Evolutionary conservation across 1,140 invertebrate genomes (phyloP).

Genomic region (Rhagoletis zephyria): DNA sequence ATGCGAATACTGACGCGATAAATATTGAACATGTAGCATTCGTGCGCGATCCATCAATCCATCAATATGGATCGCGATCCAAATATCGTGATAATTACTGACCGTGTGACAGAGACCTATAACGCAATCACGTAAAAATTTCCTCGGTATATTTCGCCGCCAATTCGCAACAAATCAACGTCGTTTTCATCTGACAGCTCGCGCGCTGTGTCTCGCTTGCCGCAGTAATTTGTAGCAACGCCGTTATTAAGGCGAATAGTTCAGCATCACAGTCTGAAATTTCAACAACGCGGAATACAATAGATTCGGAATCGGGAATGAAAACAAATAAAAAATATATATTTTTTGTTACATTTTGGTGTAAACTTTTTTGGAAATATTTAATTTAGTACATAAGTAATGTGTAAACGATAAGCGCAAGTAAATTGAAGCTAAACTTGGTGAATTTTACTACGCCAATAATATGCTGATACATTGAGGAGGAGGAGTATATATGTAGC

Average conservation of each 20-base stretch:
- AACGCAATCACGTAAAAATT: too few relatives aligned
- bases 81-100: too few relatives aligned
- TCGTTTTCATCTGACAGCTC: neutral
- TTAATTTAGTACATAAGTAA: neutral
- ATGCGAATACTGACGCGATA: too few relatives aligned
- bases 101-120: too few relatives aligned
- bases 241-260: neutral
- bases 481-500: neutral
- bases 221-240: neutral
- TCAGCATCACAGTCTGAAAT: neutral
- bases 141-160: neutral
- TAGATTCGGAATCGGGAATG: neutral
- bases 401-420: neutral
- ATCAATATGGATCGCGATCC: too few relatives aligned
- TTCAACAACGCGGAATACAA: constrained; percentile 20
- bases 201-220: neutral
- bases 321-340: constrained; percentile 46
- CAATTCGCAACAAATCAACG: neutral
- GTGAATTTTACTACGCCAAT: neutral
- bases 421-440: neutral
- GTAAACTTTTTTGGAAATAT: constrained; percentile 1
- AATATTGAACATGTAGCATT: too few relatives aligned
- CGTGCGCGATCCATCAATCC: too few relatives aligned
- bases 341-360: constrained; percentile 21
- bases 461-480: too few relatives aligned